A percentile compares a stretch with the other conserved stretches of the same genome.
phyloP scores from a whole-genome alignment of 1,140 invertebrate genomes.

The Lordiphosa collinella region DNA sequence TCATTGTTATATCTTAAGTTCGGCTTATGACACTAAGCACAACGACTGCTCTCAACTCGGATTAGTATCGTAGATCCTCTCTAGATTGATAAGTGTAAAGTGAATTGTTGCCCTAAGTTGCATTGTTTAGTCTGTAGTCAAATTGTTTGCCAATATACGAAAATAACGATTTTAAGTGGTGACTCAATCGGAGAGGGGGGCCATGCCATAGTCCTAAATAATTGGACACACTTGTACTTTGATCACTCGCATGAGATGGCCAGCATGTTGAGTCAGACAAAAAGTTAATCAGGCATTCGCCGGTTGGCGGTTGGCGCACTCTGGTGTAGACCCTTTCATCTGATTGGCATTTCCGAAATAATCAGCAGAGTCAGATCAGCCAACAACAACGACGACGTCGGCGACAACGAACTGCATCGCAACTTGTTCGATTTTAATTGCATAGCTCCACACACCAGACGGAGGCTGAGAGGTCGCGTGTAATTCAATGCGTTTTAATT shows the following conservation, averaged over 20 bases:
- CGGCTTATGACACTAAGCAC: constrained; percentile 52
- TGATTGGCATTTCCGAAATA: constrained; percentile 76
- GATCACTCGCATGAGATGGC: constrained; percentile 20
- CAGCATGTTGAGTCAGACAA: constrained; percentile 1
- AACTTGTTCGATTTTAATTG: constrained; percentile 73
- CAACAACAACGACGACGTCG: constrained; percentile 14
- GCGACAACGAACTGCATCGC: constrained; percentile 27
- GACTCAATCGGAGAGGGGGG: constrained; percentile 2
- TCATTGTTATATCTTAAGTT: constrained; percentile 56
- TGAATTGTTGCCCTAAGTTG: constrained; percentile 58
- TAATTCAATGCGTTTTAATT: constrained; percentile 73
- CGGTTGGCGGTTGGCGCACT: constrained; percentile 9
- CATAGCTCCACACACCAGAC: constrained; percentile 31
- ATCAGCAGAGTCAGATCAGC: constrained; percentile 59
- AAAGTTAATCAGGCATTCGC: constrained; percentile 13
- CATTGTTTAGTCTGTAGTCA: constrained; percentile 56
- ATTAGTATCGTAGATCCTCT: constrained; percentile 37
- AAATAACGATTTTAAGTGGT: constrained; percentile 39
- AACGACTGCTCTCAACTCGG: constrained; percentile 45
- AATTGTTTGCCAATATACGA: constrained; percentile 71
- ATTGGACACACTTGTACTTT: constrained; percentile 64
- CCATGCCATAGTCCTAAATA: constrained; percentile 28
- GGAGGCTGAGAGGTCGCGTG: constrained; percentile 40
- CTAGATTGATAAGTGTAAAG: constrained; percentile 59
- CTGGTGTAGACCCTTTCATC: constrained; percentile 58